These are phyloP conservation scores for Sycophila sp. DNA, from an alignment of 1,140 invertebrate species.

Conservation along the genomic window DNA sequence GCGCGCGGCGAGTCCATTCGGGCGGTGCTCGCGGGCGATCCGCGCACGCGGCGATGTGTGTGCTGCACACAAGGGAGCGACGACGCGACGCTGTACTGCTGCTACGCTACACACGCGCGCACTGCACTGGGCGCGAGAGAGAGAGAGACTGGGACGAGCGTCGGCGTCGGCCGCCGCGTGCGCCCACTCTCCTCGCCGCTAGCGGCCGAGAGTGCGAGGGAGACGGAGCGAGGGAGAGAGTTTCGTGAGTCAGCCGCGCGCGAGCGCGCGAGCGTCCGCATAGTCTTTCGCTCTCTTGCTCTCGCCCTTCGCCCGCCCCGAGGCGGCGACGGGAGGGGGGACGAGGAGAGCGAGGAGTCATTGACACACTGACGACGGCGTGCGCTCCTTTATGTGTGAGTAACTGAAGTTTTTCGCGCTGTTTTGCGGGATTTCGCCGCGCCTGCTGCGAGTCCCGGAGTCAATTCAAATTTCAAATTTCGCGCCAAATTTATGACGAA, in stretches of 20 bases:
- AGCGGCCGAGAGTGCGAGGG: not conserved
- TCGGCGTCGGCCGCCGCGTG: not conserved
- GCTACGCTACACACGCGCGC: no score
- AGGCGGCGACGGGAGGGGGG: not conserved
- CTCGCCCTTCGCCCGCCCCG: not conserved
- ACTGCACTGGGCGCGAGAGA: not conserved
- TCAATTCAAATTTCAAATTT: no score
- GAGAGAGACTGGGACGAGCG: not conserved
- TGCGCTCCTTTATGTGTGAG: no score
- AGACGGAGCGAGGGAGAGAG: not conserved
- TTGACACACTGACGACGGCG: slow-evolving; percentile 20
- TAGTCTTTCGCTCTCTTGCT: not conserved
- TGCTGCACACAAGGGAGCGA: not conserved
- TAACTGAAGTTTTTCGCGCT: no score
- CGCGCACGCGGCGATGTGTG: not conserved
- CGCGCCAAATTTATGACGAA: no score
- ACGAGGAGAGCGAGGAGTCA: not conserved
- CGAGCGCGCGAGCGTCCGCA: no score
- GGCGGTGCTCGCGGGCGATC: no score
- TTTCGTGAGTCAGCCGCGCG: slow-evolving; percentile 17
- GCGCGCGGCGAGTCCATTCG: no score
- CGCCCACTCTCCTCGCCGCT: no score
- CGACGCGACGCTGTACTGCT: not conserved
- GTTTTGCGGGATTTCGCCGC: no score
- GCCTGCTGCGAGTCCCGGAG: no score